A percentile compares a stretch with the other conserved stretches of the same genome.
Evolutionary conservation across 2,797 vertebrate species (phyloP).

Genomic region (Poeciliopsis paucimaculata): DNA sequence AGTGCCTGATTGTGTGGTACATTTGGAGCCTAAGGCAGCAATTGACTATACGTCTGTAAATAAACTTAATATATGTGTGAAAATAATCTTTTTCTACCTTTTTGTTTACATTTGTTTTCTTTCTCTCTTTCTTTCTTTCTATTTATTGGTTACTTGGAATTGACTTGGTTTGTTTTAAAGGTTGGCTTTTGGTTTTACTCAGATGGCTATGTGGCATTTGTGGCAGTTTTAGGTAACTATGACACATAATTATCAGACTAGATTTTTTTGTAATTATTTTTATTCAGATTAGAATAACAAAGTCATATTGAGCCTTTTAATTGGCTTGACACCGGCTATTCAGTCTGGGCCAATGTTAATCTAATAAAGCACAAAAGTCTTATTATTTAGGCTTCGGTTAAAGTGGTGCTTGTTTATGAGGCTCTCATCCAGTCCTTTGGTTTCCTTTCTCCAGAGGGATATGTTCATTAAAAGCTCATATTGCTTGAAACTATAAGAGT

Average conservation of each 20-base stretch:
- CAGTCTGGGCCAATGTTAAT: background rate
- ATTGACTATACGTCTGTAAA: background rate
- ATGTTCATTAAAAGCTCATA: conserved; percentile 23
- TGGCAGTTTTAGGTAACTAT: background rate
- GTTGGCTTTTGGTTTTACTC: background rate
- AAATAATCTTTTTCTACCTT: background rate
- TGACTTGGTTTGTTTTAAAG: background rate
- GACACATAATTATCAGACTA: background rate
- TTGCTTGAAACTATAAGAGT: conserved; percentile 23
- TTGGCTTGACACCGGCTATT: background rate
- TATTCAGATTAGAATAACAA: background rate
- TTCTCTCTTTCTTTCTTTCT: background rate
- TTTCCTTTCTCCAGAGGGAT: conserved; percentile 20
- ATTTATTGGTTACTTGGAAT: background rate
- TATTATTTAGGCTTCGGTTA: conserved; percentile 1
- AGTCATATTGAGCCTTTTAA: background rate
- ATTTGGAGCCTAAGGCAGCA: background rate
- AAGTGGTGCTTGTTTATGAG: conserved; percentile 19
- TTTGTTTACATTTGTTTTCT: background rate
- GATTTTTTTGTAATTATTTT: background rate
- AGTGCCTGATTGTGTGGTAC: background rate
- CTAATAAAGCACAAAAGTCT: background rate
- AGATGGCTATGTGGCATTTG: background rate
- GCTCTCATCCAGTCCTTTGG: conserved; percentile 3
- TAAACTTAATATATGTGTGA: background rate